Evolutionary conservation across 2,113 vertebrate species (phyloP).

Genomic region (Odocoileus virginianus): DNA sequence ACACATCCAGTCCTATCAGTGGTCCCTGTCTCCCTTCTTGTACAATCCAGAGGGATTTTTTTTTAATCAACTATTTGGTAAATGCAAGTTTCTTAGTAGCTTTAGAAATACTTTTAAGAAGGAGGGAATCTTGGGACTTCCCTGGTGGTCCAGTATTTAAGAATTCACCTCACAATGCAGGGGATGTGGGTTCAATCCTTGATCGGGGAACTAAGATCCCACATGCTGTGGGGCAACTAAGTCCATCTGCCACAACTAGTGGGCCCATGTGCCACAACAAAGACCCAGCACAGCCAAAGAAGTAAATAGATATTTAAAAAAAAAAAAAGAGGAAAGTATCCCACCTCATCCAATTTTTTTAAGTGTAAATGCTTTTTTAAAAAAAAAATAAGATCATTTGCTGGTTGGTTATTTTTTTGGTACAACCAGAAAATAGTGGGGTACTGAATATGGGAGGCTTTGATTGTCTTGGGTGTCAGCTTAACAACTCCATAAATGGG

Average conservation of each 20-base stretch:
- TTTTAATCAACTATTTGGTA: background rate
- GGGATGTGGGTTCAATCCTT: background rate
- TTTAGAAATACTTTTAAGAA: background rate
- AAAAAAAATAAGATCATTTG: background rate
- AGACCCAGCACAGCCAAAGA: background rate
- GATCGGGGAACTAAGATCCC: background rate
- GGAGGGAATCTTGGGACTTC: background rate
- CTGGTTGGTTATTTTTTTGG: background rate
- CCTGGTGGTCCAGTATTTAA: background rate
- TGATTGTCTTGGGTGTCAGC: background rate
- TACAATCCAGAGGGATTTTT: background rate
- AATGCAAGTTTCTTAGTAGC: background rate
- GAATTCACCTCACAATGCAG: background rate
- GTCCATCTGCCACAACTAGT: background rate
- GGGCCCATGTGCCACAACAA: background rate
- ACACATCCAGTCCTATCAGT: background rate
- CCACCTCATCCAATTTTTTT: background rate
- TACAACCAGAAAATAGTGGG: background rate
- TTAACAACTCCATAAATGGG: background rate
- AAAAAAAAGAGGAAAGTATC: background rate
- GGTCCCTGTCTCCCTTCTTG: background rate
- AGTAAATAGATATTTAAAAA: background rate
- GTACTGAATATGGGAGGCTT: background rate
- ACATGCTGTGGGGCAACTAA: background rate
- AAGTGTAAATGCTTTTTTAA: background rate